Evolutionary conservation across 2,888 invertebrate genomes (phyloP).

Genomic region (Temnothorax ravouxi): DNA sequence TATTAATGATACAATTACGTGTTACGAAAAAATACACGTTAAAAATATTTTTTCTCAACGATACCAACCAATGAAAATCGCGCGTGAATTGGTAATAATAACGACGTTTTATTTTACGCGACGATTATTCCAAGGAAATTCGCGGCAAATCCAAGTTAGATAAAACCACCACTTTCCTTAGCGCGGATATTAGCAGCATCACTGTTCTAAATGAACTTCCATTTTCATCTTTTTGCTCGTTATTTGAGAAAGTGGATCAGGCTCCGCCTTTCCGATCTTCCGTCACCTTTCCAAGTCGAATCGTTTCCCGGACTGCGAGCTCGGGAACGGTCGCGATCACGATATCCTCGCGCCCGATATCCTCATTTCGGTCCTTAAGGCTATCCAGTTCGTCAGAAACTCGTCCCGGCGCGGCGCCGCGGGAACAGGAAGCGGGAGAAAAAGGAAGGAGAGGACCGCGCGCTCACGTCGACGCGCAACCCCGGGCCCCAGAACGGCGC

Average conservation of each 20-base stretch:
- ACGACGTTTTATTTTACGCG: not conserved
- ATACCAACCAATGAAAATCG: not conserved
- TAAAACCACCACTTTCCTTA: not conserved
- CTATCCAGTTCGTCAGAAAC: constrained; percentile 54
- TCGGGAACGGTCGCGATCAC: constrained; percentile 24
- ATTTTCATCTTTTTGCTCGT: constrained; percentile 19
- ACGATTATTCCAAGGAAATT: not conserved
- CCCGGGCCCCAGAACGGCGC: constrained; percentile 61
- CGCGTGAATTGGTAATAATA: not conserved
- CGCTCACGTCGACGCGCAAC: constrained; percentile 64
- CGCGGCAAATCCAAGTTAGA: not conserved
- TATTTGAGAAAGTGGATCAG: constrained; percentile 21
- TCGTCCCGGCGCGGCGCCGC: constrained; percentile 29
- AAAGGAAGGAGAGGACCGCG: constrained; percentile 48
- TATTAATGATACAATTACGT: not conserved
- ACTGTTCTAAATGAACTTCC: constrained; percentile 16
- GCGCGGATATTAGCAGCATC: constrained; percentile 24
- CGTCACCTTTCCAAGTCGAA: constrained; percentile 25
- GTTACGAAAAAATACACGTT: not conserved
- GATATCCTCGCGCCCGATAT: constrained; percentile 50
- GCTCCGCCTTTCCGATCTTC: constrained; percentile 24
- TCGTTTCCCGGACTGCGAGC: constrained; percentile 13
- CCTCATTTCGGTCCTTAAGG: constrained; percentile 64
- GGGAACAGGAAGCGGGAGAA: constrained; percentile 36
- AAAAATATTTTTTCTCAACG: not conserved